Evolutionary conservation across 2,888 invertebrate species (phyloP), one percentile per base, ranked within the genome.

Genomic region (Drosophila koepferae): DNA sequence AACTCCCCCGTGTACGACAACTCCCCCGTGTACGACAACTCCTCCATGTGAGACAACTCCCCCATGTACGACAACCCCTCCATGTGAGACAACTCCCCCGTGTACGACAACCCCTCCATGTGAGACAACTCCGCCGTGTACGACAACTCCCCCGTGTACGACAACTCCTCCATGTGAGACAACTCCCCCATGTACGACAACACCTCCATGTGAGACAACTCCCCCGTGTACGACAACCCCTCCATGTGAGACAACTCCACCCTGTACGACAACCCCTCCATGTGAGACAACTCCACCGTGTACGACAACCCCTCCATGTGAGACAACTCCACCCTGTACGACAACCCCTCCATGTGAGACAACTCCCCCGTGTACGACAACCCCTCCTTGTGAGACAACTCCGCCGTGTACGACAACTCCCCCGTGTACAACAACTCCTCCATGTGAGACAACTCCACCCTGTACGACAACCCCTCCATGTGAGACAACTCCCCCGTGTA

Each of bases 101-200:
- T 44, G 44, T 12, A 9, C 0, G 43, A 23, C 65, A 23, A 51
- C 60, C 1, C 23, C 23, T 0, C 23, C 23, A 4, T 23, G 23
- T 4, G 0, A 0, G 4, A 23, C 23, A 23, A 51, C 73, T 1
- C 23, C 23, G 3, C 23, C 23, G 4, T 23, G 23, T 23, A 4
- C 0, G 23, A 23, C 23, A 23, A 23, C 23, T 23, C 23, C 23
- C 4, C 23, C 23, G 4, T 23, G 23, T 23, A 23, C 23, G 4
- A 75, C 44, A 43, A 43, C 43, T 6, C 18, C 76, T 0, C 16
- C 72, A 3, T 54, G 40, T 20, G 28, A 6, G 16, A 55, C 70
- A 40, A 56, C 55, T 41, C 28, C 63, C 7, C 61, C 66, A 18
- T 71, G 56, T 31, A 41, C 36, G n/a, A n/a, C n/a, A n/a, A n/a